Conservation (phyloP, 2,888 invertebrate species). For the Cybosia mesomella region DNA sequence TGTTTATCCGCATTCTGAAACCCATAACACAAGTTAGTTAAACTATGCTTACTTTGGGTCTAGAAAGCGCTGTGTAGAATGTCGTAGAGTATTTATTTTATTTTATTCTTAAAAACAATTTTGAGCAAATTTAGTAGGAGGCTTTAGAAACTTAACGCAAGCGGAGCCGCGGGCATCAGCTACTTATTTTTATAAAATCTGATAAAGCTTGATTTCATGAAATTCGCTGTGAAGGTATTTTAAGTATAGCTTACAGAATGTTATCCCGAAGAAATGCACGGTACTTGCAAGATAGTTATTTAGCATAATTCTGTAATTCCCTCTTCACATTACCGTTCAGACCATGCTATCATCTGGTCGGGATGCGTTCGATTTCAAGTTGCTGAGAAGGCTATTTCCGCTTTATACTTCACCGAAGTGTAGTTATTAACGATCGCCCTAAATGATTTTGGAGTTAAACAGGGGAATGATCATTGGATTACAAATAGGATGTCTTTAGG, state of each 20-base stretch:
- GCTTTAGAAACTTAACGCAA: no score
- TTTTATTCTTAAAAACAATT: no score
- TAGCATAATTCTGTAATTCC: conserved; percentile 4
- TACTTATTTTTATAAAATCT: no score
- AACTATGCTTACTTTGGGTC: no score
- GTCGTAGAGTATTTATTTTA: no score
- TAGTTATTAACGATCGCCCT: neutral
- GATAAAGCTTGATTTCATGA: no score
- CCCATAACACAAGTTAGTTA: no score
- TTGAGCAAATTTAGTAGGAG: no score
- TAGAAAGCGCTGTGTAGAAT: no score
- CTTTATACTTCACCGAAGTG: neutral
- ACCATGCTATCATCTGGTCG: neutral
- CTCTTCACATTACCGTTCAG: neutral
- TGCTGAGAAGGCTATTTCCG: neutral
- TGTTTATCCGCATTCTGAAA: no score
- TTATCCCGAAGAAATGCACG: neutral
- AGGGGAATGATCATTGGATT: neutral
- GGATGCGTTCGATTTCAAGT: neutral
- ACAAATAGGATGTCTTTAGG: neutral
- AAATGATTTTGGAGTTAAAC: neutral
- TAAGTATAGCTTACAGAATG: neutral
- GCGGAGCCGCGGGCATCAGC: no score
- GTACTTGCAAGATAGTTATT: conserved; percentile 1
- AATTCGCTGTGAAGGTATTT: no score